Conservation (phyloP, 2,113 vertebrate species). For the Petrocephalus microphthalmus region DNA sequence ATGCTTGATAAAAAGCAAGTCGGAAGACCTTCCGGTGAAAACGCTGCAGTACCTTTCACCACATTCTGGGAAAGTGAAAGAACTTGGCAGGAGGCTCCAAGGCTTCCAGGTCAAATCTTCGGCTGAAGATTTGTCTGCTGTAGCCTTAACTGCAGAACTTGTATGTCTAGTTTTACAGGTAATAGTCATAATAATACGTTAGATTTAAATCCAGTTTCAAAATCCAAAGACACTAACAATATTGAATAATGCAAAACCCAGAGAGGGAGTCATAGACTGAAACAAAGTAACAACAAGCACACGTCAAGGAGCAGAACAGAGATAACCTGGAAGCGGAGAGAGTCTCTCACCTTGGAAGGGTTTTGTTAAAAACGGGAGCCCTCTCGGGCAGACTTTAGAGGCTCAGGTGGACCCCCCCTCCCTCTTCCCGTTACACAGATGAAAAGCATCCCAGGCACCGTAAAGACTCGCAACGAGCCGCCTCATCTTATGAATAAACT, state of each 20-base stretch:
- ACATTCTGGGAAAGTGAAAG: background rate
- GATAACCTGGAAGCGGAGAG: background rate
- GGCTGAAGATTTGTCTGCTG: background rate
- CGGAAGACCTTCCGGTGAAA: background rate
- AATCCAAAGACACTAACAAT: background rate
- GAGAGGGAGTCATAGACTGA: background rate
- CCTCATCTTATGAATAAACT: constrained; percentile 17
- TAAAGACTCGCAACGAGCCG: background rate
- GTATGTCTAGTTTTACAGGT: background rate
- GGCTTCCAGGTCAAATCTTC: background rate
- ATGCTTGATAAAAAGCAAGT: background rate
- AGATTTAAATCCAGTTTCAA: background rate
- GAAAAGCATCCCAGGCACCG: background rate
- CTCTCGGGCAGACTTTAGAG: background rate
- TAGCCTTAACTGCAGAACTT: background rate
- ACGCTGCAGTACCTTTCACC: background rate
- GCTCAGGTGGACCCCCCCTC: background rate
- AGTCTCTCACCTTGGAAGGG: background rate
- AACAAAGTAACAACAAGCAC: background rate
- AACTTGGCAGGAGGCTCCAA: background rate
- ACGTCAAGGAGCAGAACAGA: background rate
- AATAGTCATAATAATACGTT: background rate
- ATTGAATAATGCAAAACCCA: background rate
- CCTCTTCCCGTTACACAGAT: background rate
- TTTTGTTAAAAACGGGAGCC: background rate